Conservation (phyloP, 2,888 invertebrate genomes). For the Erpobdella octoculata region DNA sequence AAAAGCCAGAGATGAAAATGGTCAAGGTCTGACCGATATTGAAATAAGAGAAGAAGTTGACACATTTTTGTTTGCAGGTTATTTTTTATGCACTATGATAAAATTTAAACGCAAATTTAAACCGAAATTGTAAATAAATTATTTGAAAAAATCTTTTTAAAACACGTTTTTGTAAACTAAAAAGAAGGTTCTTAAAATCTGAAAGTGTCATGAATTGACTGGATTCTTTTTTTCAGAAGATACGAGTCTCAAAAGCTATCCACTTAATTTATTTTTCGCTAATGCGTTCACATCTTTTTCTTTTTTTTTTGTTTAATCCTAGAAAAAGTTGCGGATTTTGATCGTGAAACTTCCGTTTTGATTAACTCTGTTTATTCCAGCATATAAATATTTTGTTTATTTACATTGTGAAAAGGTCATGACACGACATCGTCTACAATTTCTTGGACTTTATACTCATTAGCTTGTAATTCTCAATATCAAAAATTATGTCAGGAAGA, state of each 20-base stretch:
- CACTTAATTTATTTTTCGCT: not conserved
- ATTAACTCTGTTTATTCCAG: not conserved
- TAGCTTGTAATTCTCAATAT: slow-evolving; percentile 38
- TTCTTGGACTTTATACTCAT: slow-evolving; percentile 38
- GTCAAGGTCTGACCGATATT: slow-evolving; percentile 40
- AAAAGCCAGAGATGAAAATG: slow-evolving; percentile 39
- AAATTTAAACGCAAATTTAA: not conserved
- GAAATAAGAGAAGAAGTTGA: slow-evolving; percentile 46
- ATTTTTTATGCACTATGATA: too few relatives aligned
- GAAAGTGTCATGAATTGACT: slow-evolving; percentile 36
- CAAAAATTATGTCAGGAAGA: slow-evolving; percentile 38
- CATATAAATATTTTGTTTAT: too few relatives aligned
- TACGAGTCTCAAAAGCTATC: not conserved
- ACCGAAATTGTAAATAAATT: too few relatives aligned
- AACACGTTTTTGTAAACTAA: too few relatives aligned
- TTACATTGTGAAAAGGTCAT: slow-evolving; percentile 37
- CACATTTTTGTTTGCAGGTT: slow-evolving; percentile 41
- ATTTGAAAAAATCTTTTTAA: too few relatives aligned
- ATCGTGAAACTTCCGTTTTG: not conserved
- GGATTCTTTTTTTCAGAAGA: not conserved
- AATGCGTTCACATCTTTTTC: not conserved
- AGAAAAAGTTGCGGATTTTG: not conserved
- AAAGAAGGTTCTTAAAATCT: slow-evolving; percentile 36
- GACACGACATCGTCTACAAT: slow-evolving; percentile 41
- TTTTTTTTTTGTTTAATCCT: not conserved